Conservation (phyloP, 2,113 vertebrate species). For the Mungos mungo region DNA sequence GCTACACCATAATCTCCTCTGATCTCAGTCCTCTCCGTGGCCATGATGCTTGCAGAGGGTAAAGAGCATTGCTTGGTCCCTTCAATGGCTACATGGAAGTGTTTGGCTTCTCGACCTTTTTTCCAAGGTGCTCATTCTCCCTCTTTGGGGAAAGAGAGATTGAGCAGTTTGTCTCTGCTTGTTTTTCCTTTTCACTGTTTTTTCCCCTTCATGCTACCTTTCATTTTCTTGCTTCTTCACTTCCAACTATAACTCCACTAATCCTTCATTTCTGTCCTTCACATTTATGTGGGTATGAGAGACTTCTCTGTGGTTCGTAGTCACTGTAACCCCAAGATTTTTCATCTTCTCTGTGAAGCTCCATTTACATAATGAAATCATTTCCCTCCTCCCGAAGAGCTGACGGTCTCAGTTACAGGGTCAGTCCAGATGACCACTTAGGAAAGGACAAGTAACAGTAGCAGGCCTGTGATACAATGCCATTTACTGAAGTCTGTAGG, state of each 20-base stretch:
- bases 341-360: background rate
- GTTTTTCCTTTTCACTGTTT: constrained; percentile 32
- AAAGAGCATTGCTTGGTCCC: background rate
- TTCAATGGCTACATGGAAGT: background rate
- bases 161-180: background rate
- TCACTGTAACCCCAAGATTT: background rate
- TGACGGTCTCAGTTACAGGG: background rate
- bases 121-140: background rate
- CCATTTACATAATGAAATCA: background rate
- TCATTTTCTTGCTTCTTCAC: background rate
- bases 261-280: background rate
- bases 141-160: background rate
- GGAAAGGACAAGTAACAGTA: background rate
- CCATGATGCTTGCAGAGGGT: background rate
- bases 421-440: background rate
- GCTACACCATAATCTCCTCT: background rate
- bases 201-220: background rate
- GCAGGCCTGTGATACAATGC: background rate
- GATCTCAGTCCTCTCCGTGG: background rate
- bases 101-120: background rate
- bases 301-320: background rate
- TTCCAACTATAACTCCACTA: background rate
- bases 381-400: background rate
- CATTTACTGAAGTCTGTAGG: background rate
- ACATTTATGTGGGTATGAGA: background rate